These are phyloP conservation scores for Odocoileus virginianus DNA, from an alignment of 2,113 vertebrate species.

Conservation along the genomic window DNA sequence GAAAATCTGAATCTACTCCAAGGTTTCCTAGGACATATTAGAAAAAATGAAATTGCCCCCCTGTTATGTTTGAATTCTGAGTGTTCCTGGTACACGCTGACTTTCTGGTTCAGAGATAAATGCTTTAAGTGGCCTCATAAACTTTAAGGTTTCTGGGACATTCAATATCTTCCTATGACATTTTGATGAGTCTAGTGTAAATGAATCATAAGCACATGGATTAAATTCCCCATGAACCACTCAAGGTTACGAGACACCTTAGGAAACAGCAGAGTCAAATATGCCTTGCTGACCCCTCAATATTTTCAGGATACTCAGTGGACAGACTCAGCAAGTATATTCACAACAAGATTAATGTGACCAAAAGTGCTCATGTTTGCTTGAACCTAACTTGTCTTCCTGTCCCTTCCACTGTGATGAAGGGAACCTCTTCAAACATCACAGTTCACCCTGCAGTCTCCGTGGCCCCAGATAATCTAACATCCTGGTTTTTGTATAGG, in stretches of 20 bases:
- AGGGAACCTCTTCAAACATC: neutral
- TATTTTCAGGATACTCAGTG: neutral
- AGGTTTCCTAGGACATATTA: neutral
- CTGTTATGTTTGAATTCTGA: neutral
- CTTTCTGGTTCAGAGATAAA: conserved; percentile 32
- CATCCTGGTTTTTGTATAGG: neutral
- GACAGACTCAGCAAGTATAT: neutral
- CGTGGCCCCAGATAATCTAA: neutral
- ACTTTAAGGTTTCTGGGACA: neutral
- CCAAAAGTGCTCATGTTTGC: neutral
- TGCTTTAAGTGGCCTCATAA: neutral
- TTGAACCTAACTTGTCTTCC: neutral
- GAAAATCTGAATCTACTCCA: neutral
- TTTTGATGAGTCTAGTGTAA: conserved; percentile 47
- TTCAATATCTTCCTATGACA: neutral
- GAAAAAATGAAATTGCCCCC: neutral
- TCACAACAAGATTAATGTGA: neutral
- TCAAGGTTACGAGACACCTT: neutral
- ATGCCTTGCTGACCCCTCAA: neutral
- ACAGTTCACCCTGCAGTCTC: neutral
- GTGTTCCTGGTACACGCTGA: neutral
- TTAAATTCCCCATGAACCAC: conserved; percentile 27
- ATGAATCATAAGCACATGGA: conserved; percentile 15
- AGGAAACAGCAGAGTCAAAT: neutral
- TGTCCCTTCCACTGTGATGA: neutral